Evolutionary conservation across 1,140 invertebrate species (phyloP), one percentile per base, ranked within the genome.

Genomic region (Hycleus cichorii): DNA sequence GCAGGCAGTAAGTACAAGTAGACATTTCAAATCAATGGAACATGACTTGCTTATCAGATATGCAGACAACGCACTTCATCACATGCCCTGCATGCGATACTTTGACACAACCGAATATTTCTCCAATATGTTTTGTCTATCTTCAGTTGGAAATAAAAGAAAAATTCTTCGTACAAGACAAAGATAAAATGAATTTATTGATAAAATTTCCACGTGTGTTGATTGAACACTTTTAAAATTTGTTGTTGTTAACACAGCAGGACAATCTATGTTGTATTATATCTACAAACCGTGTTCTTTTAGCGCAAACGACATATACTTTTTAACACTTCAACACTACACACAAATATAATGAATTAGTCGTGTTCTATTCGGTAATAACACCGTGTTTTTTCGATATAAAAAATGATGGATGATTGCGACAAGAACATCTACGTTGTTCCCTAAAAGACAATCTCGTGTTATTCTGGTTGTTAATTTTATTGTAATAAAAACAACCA

Each of bases 21-120:
- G 50, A 51, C 58, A 48, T 59, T 59, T 59, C 51, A 49, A 59
- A 59, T 59, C 58, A 59, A 52, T 59, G 58, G 49, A 59, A 59
- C 58, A 59, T 59, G 58, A 59, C 58, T 59, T 46, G 58, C 51
- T 59, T 59, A 59, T 59, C 58, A 49, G 58, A 59, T 59, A 59
- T 59, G 58, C 58, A 52, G 58, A 59, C 58, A 59, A 54, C 58
- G 54, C 50, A 59, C 58, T 59, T 59, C 58, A 59, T 59, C 58
- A 59, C 58, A 47, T 59, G 51, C 58, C 47, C 58, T 45, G 44
- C 51, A 39, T 48, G 58, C 42, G 57, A 58, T 58, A 52, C 49
- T 32, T 48, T 47, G 4, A 5, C 32, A 4, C 47, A 38, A 59
- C 57, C 50, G 53, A 59, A 59, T 59, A 59, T 58, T 46, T 39